phyloP scores from a whole-genome alignment of 2,888 invertebrate species.

The Oscheius sp. region DNA sequence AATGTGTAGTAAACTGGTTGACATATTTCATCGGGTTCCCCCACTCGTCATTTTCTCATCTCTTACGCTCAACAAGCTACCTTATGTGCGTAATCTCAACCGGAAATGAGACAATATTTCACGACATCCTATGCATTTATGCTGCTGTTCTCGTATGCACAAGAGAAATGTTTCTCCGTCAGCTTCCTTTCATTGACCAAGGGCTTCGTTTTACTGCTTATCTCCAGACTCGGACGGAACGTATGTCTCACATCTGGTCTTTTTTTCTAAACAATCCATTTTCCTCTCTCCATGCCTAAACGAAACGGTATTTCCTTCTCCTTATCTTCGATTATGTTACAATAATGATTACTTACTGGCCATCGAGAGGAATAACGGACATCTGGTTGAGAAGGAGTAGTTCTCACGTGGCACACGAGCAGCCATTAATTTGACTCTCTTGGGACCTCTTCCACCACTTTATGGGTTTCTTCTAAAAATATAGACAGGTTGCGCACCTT shows the following conservation, averaged over 20 bases:
- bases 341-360: not conserved
- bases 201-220: not conserved
- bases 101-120: slow-evolving; percentile 26
- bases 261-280: slow-evolving; percentile 3
- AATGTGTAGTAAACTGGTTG: no score
- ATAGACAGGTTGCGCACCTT: not conserved
- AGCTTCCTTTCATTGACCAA: not conserved
- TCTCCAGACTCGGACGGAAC: not conserved
- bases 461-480: not conserved
- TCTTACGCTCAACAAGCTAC: not conserved
- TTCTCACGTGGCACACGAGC: slow-evolving; percentile 17
- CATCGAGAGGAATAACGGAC: not conserved
- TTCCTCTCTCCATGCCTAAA: not conserved
- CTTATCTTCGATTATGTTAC: not conserved
- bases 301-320: not conserved
- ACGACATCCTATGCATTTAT: slow-evolving; percentile 14
- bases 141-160: not conserved
- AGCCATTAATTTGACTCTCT: slow-evolving; percentile 11
- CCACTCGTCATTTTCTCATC: not conserved
- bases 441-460: not conserved
- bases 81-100: slow-evolving; percentile 14
- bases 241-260: slow-evolving; percentile 11
- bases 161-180: not conserved
- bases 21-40: not conserved
- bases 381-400: slow-evolving; percentile 9